A percentile compares a stretch with the other conserved stretches of the same genome.
These are phyloP conservation scores for Trochalopteron elliotii DNA, from an alignment of 2,113 vertebrate species.

Conservation along the genomic window DNA sequence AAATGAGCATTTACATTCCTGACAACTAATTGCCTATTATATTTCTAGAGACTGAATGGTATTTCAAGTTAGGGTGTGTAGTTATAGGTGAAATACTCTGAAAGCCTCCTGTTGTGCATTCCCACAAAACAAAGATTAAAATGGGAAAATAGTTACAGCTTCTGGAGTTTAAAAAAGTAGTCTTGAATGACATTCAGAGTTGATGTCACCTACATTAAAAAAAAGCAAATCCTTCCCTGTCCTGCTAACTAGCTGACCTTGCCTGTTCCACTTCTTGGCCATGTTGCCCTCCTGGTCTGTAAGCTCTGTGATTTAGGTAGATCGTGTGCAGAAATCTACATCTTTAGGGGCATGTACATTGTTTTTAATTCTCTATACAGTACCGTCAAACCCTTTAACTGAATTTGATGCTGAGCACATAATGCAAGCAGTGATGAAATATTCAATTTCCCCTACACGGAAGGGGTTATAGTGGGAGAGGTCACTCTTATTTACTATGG, in stretches of 20 bases:
- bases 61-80: neutral
- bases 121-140: neutral
- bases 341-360: neutral
- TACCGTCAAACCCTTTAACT: neutral
- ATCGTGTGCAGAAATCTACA: neutral
- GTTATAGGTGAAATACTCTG: neutral
- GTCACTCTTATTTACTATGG: neutral
- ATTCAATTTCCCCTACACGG: neutral
- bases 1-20: conserved; percentile 1
- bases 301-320: neutral
- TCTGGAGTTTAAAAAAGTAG: neutral
- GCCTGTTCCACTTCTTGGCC: neutral
- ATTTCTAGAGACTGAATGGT: neutral
- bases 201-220: neutral
- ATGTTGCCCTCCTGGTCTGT: neutral
- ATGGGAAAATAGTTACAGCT: neutral
- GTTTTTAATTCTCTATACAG: neutral
- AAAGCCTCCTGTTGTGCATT: neutral
- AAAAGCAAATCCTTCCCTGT: neutral
- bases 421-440: neutral
- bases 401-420: neutral
- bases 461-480: neutral
- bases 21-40: neutral
- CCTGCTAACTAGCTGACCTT: neutral
- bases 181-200: neutral